Evolutionary conservation across 2,113 vertebrate species (phyloP).

Genomic region (Antennarius striatus): DNA sequence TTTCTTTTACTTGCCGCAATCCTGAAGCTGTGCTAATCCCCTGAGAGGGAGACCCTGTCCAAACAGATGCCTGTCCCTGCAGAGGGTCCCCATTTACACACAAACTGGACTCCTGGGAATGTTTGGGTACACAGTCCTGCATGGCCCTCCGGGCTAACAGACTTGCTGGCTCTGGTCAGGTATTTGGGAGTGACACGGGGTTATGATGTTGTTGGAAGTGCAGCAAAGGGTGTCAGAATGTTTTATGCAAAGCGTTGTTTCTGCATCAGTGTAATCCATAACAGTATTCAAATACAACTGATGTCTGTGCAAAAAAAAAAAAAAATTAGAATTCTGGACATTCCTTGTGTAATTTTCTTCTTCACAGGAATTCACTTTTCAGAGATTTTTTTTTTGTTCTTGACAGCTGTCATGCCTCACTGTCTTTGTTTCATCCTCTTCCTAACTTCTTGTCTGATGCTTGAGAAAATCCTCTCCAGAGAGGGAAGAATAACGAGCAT

Average conservation of each 20-base stretch:
- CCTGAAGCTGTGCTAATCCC: slow-evolving; percentile 71
- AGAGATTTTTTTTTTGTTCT: slow-evolving; percentile 29
- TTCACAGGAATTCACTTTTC: slow-evolving; percentile 10
- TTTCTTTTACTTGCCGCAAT: slow-evolving; percentile 74
- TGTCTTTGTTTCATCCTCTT: slow-evolving; percentile 38
- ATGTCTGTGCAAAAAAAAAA: neutral
- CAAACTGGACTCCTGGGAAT: slow-evolving; percentile 64
- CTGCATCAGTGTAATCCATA: slow-evolving; percentile 2
- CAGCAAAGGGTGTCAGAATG: slow-evolving; percentile 30
- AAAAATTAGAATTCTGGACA: neutral
- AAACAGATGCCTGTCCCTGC: slow-evolving; percentile 67
- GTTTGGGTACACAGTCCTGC: slow-evolving; percentile 64
- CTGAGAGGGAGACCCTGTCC: slow-evolving; percentile 70
- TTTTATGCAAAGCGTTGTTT: slow-evolving; percentile 32
- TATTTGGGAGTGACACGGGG: slow-evolving; percentile 59
- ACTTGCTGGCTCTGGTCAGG: slow-evolving; percentile 64
- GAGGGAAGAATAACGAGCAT: slow-evolving; percentile 60
- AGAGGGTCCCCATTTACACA: slow-evolving; percentile 46
- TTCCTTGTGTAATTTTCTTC: slow-evolving; percentile 9
- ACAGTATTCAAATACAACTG: neutral
- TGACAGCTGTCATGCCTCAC: slow-evolving; percentile 2
- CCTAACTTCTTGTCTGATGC: slow-evolving; percentile 33
- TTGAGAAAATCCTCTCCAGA: slow-evolving; percentile 41
- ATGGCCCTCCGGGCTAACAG: slow-evolving; percentile 60
- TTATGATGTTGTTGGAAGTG: slow-evolving; percentile 46